Evolutionary conservation across 2,113 vertebrate species (phyloP), one percentile per base, ranked within the genome.

Genomic region (Pao palembangensis): DNA sequence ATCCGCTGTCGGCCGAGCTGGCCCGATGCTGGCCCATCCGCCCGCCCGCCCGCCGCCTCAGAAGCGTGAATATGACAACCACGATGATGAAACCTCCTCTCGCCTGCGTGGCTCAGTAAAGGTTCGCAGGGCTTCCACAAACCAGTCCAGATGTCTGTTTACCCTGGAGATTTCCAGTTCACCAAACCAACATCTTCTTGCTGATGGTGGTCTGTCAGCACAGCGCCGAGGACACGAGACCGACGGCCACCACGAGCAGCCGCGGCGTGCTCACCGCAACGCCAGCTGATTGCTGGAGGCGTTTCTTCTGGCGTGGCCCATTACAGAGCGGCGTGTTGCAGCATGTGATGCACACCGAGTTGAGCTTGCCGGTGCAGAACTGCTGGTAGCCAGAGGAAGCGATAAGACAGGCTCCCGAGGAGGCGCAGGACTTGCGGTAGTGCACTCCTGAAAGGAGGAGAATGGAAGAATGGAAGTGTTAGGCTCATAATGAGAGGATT

Each of bases 311-410:
- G 44, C 93, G 88, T 0, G 93, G 94, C 17, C 94, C 95, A 0
- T 98, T 98, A 81, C 95, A 98, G 65, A 98, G 93, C 0, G 94
- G 93, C 0, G 93, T 96, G 88, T 93, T 96, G 49, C 95, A 98
- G 91, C 95, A 98, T 88, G 92, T 96, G 91, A 98, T 98, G 70
- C 95, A 98, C 47, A 98, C 95, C 0, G 95, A 98, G 90, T 94
- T 93, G 79, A 97, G 91, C 84, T 94, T 97, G 64, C 94, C 92
- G 0, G 94, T 94, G 64, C 95, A 98, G 76, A 98, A 98, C 88
- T 94, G 94, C 80, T 98, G 95, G 91, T 98, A 98, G 23, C 95
- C 95, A 0, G 94, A 94, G 0, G 95, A 97, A 49, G 95, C 93
- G 20, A 96, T 96, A 68, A 98, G 95, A 55, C 95, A 98, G 28